Percentiles rank a stretch among this genome's conserved stretches.
Evolutionary conservation across 2,797 vertebrate species (phyloP).

Genomic region (Epinephelus malabaricus): DNA sequence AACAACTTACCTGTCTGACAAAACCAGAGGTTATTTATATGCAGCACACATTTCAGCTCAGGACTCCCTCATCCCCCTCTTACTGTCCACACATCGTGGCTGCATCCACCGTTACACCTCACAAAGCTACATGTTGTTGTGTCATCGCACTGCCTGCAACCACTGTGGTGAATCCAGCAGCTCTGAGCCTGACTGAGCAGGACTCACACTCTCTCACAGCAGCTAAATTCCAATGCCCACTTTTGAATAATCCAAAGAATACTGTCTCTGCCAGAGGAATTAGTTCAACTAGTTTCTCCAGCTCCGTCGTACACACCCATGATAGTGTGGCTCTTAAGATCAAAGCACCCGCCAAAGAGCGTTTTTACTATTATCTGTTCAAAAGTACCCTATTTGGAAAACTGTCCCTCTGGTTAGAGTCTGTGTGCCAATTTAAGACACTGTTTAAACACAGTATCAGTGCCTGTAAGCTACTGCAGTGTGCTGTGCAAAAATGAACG

Average conservation of each 20-base stretch:
- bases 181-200: slow-evolving; percentile 19
- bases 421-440: slow-evolving; percentile 26
- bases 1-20: not conserved
- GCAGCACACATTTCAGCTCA: not conserved
- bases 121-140: slow-evolving; percentile 25
- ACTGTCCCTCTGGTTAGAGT: slow-evolving; percentile 15
- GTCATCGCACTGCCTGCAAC: slow-evolving; percentile 13
- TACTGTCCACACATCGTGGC: slow-evolving; percentile 17
- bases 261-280: slow-evolving; percentile 35
- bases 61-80: not conserved
- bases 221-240: slow-evolving; percentile 42
- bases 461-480: slow-evolving; percentile 8
- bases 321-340: slow-evolving; percentile 36
- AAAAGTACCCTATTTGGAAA: slow-evolving; percentile 24
- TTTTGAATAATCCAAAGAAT: slow-evolving; percentile 49
- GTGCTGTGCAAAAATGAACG: not conserved
- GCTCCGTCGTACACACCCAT: slow-evolving; percentile 32
- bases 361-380: slow-evolving; percentile 32
- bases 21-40: slow-evolving; percentile 8
- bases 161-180: slow-evolving; percentile 22
- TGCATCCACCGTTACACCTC: slow-evolving; percentile 23
- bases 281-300: slow-evolving; percentile 38
- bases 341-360: slow-evolving; percentile 43
- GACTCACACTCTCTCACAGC: slow-evolving; percentile 14
- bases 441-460: slow-evolving; percentile 17